Evolutionary conservation across 1,140 invertebrate species (phyloP), one percentile per base, ranked within the genome.

Genomic region (Mercenaria mercenaria): DNA sequence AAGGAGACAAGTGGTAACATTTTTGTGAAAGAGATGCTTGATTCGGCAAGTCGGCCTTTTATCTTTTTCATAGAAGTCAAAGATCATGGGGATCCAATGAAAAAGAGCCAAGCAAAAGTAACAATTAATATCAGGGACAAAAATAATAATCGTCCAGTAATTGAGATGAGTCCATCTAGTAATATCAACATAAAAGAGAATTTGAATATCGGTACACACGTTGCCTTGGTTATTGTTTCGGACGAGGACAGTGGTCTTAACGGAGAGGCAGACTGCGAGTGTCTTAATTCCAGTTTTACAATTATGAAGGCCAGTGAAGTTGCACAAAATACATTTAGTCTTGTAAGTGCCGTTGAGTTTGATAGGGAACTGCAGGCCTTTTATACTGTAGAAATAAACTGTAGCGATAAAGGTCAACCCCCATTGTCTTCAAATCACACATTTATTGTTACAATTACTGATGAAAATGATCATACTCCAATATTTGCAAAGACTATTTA

Each of bases 31-130:
- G 97, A 97, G 88, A 96, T 97, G 18, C 95, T 99, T 43, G 98
- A 98, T 91, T 98, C 99, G 96, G 93, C 96, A 0, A 96, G 97
- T 34, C 59, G 92, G 15, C 88, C 91, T 15, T 93, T 91, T 80
- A 91, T 88, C 61, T 89, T 94, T 34, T 91, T 91, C 26, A 91
- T 95, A 32, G 92, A 93, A 50, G 94, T 93, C 3, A 50, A 83
- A 18, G 94, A 95, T 61, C 81, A 93, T 80, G 94, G 93, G 8
- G 61, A 76, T n/a, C 91, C 91, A 34, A 23, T 80, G 0, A 86
- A 82, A 34, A 91, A 79, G 52, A 82, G 34, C 83, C 93, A 74
- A n/a, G 91, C 91, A 2, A 69, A 86, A 29, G 93, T 95, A 13
- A 91, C 82, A 23, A 85, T 95, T 6, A 91, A 93, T 91, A 91